Evolutionary conservation across 35 echinoderm and acorn worm genomes (phyloP).

Genomic region (Nesometra sesokonis): DNA sequence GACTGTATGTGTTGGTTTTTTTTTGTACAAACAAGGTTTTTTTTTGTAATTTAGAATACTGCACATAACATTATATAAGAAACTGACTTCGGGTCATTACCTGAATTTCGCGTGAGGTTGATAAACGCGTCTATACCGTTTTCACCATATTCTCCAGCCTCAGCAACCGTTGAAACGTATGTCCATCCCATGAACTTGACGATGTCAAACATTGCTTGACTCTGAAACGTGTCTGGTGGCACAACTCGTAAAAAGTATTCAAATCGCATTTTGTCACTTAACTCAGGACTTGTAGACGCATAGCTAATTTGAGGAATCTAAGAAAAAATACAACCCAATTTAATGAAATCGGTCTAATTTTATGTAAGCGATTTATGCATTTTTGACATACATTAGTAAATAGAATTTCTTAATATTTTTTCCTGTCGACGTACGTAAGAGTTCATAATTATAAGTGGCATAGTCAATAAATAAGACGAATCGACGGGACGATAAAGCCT

Average conservation of each 20-base stretch:
- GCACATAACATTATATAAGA: too few relatives aligned
- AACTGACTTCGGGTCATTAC: too few relatives aligned
- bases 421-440: too few relatives aligned
- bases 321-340: neutral
- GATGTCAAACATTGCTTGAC: constrained; percentile 86
- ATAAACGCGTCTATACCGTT: constrained; percentile 85
- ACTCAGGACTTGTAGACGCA: constrained; percentile 86
- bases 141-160: constrained; percentile 85
- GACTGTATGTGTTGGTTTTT: too few relatives aligned
- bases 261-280: constrained; percentile 88
- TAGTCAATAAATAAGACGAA: too few relatives aligned
- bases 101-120: constrained; percentile 68
- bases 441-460: too few relatives aligned
- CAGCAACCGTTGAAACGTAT: constrained; percentile 76
- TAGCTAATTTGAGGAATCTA: constrained; percentile 98
- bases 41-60: too few relatives aligned
- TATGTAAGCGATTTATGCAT: too few relatives aligned
- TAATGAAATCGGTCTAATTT: neutral
- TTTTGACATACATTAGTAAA: too few relatives aligned
- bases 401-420: too few relatives aligned
- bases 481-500: too few relatives aligned
- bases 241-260: constrained; percentile 90
- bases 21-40: too few relatives aligned
- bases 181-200: constrained; percentile 73
- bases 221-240: constrained; percentile 88